These are phyloP conservation scores for Mesorhabditis sp. DNA, from an alignment of 2,888 invertebrate species.

Conservation along the genomic window DNA sequence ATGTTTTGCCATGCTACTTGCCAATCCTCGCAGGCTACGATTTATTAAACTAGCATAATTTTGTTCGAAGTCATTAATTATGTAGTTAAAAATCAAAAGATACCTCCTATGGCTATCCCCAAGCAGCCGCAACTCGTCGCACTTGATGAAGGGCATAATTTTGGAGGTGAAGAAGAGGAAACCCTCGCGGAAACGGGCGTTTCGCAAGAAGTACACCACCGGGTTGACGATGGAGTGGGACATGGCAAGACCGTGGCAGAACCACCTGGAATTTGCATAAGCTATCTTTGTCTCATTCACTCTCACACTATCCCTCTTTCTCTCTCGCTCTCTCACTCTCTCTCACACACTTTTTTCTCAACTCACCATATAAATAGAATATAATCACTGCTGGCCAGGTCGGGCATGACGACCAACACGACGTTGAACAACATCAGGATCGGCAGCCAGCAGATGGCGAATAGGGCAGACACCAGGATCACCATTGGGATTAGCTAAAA, in stretches of 20 bases:
- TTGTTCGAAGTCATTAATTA: too few relatives aligned
- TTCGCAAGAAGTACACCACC: conserved; percentile 50
- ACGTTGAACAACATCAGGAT: conserved; percentile 56
- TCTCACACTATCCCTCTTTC: not conserved
- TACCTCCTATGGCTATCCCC: conserved; percentile 23
- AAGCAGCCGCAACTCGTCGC: conserved; percentile 37
- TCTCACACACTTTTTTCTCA: not conserved
- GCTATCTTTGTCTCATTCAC: not conserved
- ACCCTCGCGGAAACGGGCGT: conserved; percentile 76
- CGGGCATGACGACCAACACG: conserved; percentile 40
- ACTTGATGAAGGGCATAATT: conserved; percentile 31
- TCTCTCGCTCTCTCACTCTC: not conserved
- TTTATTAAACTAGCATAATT: too few relatives aligned
- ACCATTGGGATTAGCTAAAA: conserved; percentile 57
- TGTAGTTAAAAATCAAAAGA: too few relatives aligned
- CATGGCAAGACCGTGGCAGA: conserved; percentile 55
- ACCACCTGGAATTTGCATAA: conserved; percentile 41
- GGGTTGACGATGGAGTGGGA: conserved; percentile 55
- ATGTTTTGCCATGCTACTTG: too few relatives aligned
- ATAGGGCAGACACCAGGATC: conserved; percentile 51
- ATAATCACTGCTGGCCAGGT: conserved; percentile 41
- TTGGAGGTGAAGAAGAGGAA: conserved; percentile 62
- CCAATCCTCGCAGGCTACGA: too few relatives aligned
- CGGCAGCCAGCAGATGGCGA: conserved; percentile 56
- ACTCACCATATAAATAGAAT: conserved; percentile 53